Base-by-base conservation (phyloP, 2,888 invertebrate genomes). In the Chouioia cunea region DNA sequence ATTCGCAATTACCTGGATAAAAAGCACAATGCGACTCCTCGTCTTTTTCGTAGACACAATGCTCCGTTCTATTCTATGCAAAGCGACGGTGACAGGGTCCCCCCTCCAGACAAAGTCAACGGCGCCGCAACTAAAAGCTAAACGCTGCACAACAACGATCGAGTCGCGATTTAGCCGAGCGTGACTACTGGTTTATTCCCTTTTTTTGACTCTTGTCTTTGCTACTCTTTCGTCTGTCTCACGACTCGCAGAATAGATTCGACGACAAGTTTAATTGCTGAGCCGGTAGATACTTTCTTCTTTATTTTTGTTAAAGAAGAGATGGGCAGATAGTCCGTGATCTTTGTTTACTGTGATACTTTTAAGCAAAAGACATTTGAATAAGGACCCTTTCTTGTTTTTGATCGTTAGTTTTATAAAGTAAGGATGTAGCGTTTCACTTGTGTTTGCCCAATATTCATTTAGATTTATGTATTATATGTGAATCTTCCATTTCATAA, bases 21-120 rank as follows among this genome's bases (percentile, higher is more conserved):
- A 52, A 63, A 58, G 62, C 36, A 71, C 67, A 67, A 71, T 68
- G 27, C 50, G 22, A 20, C 36, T 36, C 36, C 16, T 67, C 53
- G 48, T 48, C 52, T 50, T 48, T 27, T 59, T 56, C 59, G 15
- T 75, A 76, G 74, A 74, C 76, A 74, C 71, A 72, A 68, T 68
- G n/a, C 64, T 16, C 10, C 59, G 71, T 69, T 70, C 74, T 75
- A 74, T 76, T 77, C 76, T 76, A 77, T 76, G 77, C 75, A 76
- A 76, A 76, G 57, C 64, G 65, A 56, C 23, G 57, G 23, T 57
- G 20, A 27, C 44, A 44, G 43, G 43, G 44, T 50, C 48, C 27
- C 57, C 15, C 47, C n/a, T 43, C 15, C 14, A 52, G 18, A 36
- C 18, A 43, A 18, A 20, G 44, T 12, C 44, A 44, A 16, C 18